Evolutionary conservation across 2,888 invertebrate genomes (phyloP), one percentile per base, ranked within the genome.

Genomic region (Drosophila merina): DNA sequence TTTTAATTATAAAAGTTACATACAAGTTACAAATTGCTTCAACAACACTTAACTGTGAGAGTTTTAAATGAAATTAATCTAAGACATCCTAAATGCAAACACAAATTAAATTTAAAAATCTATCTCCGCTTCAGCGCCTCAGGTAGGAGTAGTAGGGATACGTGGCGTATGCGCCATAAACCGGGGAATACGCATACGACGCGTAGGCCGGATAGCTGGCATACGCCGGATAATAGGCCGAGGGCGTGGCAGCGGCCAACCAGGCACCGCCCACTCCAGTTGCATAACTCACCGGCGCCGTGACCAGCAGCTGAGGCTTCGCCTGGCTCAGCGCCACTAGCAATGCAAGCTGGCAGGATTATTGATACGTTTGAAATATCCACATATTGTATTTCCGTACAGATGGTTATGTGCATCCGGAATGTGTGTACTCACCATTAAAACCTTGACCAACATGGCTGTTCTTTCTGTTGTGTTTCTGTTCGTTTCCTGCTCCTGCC

Each of bases 151-250:
- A 83, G 58, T 77, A 79, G 31, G 84, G 84, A 83, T 85, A 85
- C 48, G 86, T 69, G 73, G 88, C 84, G 58, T 85, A 85, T 51
- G 84, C 58, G 55, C 81, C 86, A 58, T 85, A 84, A 1, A 74
- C 72, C 5, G 88, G 88, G 40, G 74, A 42, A 64, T 84, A 84
- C 68, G 86, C 52, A 79, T 84, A 84, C 63, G 84, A 54, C 36
- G 84, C 81, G 54, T 84, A 88, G 30, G 86, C 78, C 63, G 88
- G 84, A 71, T 88, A 88, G 57, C 86, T 83, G 44, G 80, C 77
- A 36, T 50, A 66, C n/a, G 36, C 67, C 42, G 54, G 85, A 48
- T 57, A 71, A 36, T 71, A 72, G 38, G 44, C 40, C 0, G 76
- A 57, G 8, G 58, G 45, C 20, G 68, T 48, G 8, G 63, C 50